phyloP scores from a whole-genome alignment of 2,888 invertebrate genomes.

The Drosophila cognata region DNA sequence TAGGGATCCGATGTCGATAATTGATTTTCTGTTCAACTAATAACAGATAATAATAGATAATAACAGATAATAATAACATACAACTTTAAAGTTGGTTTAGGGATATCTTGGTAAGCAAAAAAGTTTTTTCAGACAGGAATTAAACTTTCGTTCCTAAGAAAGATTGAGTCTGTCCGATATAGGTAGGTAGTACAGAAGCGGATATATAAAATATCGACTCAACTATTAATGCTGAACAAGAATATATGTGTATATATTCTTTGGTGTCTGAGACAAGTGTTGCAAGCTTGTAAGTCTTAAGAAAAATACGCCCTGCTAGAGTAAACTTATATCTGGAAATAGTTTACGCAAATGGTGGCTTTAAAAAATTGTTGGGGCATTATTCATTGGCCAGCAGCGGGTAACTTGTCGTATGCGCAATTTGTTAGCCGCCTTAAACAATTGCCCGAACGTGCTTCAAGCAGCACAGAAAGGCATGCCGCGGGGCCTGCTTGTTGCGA shows the following conservation, averaged over 20 bases:
- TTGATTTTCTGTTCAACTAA: too few species aligned
- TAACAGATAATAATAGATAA: not conserved
- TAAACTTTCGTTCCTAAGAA: not conserved
- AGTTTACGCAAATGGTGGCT: constrained; percentile 58
- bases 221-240: not conserved
- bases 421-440: constrained; percentile 72
- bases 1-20: too few species aligned
- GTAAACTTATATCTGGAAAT: constrained; percentile 27
- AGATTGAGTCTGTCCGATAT: too few species aligned
- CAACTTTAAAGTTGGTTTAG: not conserved
- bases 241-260: not conserved
- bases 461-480: not conserved
- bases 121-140: not conserved
- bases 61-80: not conserved
- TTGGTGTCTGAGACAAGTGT: not conserved
- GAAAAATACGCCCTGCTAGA: not conserved
- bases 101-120: not conserved
- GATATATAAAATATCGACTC: not conserved
- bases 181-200: not conserved
- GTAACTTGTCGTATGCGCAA: constrained; percentile 59
- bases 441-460: constrained; percentile 67
- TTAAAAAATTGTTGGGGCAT: constrained; percentile 41
- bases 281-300: not conserved
- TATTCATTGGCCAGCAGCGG: constrained; percentile 36
- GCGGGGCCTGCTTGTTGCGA: rapidly evolving